Conservation (phyloP, 2,888 invertebrate species). For the Ormyrus labotus region DNA sequence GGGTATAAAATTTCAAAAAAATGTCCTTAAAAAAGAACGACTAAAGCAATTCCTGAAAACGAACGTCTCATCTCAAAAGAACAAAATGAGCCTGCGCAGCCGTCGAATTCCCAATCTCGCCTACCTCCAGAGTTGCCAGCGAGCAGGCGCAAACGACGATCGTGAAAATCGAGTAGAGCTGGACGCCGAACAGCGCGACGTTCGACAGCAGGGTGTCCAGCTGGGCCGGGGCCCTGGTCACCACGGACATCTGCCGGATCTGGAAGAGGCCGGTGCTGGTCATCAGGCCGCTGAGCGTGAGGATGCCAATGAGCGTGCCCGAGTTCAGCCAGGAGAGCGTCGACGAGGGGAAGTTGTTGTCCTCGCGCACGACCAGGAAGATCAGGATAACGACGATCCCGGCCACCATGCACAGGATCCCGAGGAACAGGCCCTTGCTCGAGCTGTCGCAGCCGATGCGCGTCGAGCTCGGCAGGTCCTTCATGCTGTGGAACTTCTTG, state of each 20-base stretch:
- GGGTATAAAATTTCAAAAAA: no score
- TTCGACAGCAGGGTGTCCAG: constrained; percentile 76
- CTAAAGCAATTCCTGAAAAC: no score
- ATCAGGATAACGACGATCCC: constrained; percentile 78
- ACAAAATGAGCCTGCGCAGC: no score
- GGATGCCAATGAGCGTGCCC: constrained; percentile 75
- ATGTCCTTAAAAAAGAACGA: no score
- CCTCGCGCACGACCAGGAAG: constrained; percentile 78
- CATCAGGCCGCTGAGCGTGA: constrained; percentile 74
- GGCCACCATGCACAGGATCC: constrained; percentile 77
- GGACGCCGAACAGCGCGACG: constrained; percentile 75
- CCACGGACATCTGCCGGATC: constrained; percentile 75
- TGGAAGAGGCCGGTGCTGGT: constrained; percentile 75
- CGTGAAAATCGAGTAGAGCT: constrained; percentile 76
- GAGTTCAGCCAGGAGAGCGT: constrained; percentile 77
- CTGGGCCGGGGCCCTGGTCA: constrained; percentile 72
- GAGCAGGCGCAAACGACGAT: constrained; percentile 75
- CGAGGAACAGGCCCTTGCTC: constrained; percentile 78
- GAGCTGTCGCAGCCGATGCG: constrained; percentile 77
- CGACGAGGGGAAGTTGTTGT: constrained; percentile 75
- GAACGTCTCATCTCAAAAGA: no score
- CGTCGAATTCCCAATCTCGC: neutral
- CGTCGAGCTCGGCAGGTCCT: constrained; percentile 66
- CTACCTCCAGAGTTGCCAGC: constrained; percentile 60
- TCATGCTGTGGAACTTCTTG: constrained; percentile 70